phyloP scores from a whole-genome alignment of 2,113 vertebrate genomes.

The Tragelaphus imberbis region DNA sequence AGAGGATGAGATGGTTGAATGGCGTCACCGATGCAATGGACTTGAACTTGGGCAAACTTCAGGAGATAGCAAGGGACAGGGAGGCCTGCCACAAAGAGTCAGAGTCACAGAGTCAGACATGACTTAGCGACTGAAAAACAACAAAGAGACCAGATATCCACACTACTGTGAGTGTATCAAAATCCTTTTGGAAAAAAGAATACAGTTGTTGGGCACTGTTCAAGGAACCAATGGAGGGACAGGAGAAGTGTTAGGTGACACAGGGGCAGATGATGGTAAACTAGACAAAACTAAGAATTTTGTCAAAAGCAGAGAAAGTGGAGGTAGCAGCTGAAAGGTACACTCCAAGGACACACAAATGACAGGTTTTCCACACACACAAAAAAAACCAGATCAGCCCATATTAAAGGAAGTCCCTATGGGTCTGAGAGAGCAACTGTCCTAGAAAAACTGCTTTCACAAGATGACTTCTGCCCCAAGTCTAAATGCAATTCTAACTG shows the following conservation, averaged over 20 bases:
- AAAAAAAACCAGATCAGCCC: background rate
- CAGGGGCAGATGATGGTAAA: background rate
- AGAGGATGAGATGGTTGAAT: background rate
- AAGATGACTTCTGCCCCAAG: background rate
- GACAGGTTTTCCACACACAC: background rate
- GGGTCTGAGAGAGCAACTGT: background rate
- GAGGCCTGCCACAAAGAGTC: background rate
- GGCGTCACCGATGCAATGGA: background rate
- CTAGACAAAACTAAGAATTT: background rate
- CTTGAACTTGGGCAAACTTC: background rate
- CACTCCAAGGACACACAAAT: background rate
- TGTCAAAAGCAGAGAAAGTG: background rate
- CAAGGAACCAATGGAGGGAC: background rate
- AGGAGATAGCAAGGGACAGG: background rate
- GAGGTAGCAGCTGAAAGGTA: background rate
- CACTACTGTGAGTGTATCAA: background rate
- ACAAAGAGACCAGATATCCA: background rate
- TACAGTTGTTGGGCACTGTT: background rate
- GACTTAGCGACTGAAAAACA: background rate
- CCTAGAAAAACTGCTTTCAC: background rate
- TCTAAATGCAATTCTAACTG: background rate
- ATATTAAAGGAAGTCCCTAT: background rate
- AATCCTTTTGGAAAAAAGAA: background rate
- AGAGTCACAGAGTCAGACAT: background rate
- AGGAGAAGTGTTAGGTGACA: background rate